phyloP scores from a whole-genome alignment of 2,888 invertebrate species.

The Erebia palarica region DNA sequence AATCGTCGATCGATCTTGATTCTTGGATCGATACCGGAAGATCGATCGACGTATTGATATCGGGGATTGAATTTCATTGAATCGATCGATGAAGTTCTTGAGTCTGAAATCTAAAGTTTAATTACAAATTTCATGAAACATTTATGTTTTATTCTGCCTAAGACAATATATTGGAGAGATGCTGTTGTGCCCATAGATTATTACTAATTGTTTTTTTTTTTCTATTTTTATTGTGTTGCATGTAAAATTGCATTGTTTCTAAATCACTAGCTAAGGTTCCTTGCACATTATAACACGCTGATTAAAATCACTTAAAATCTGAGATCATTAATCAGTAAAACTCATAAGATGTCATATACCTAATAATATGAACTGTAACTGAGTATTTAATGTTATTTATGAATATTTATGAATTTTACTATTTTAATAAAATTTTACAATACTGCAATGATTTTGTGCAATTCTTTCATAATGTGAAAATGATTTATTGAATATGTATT shows the following conservation, averaged over 20 bases:
- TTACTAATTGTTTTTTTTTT: not conserved
- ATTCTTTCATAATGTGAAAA: not conserved
- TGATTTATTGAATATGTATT: not conserved
- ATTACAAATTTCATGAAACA: too few relatives aligned
- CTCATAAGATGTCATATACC: not conserved
- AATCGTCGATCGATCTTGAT: too few relatives aligned
- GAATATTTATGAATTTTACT: not conserved
- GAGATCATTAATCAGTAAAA: conserved; percentile 12
- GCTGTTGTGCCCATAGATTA: not conserved
- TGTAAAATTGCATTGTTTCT: not conserved
- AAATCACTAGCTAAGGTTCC: not conserved
- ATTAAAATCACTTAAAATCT: not conserved
- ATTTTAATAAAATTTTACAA: not conserved
- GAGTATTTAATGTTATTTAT: too few relatives aligned
- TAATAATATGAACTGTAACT: not conserved
- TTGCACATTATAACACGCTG: conserved; percentile 6
- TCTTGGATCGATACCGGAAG: too few relatives aligned
- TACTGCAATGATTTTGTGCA: not conserved
- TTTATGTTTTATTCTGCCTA: not conserved
- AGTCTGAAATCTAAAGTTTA: too few relatives aligned
- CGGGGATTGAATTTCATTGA: too few relatives aligned
- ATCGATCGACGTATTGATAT: too few relatives aligned
- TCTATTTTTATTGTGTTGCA: conserved; percentile 1
- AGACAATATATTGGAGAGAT: not conserved
- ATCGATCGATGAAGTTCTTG: too few relatives aligned